Evolutionary conservation across 2,888 invertebrate species (phyloP).

Genomic region (Pristionchus maxplancki): DNA sequence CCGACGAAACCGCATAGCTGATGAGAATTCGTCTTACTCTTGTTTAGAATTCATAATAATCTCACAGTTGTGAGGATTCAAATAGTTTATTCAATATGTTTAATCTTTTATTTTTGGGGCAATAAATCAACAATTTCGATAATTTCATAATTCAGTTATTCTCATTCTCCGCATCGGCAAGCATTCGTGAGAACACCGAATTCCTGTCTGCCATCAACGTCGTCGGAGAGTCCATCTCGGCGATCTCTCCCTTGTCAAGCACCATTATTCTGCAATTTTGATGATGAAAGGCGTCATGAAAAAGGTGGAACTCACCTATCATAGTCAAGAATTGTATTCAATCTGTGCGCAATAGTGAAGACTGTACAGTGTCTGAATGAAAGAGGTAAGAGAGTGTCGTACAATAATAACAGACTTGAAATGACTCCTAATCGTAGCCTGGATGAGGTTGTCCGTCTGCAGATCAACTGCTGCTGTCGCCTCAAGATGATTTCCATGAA

Average conservation of each 20-base stretch:
- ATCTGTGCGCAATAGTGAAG: conserved; percentile 48
- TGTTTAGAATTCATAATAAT: too few relatives aligned
- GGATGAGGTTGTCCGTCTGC: conserved; percentile 49
- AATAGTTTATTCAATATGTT: too few relatives aligned
- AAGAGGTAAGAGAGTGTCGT: background rate
- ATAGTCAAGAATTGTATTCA: conserved; percentile 52
- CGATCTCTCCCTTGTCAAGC: conserved; percentile 78
- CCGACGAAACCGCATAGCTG: too few relatives aligned
- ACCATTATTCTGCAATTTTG: conserved; percentile 78
- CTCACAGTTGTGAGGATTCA: too few relatives aligned
- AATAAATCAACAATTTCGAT: background rate
- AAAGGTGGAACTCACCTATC: conserved; percentile 14
- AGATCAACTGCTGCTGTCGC: conserved; percentile 52
- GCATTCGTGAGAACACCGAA: conserved; percentile 79
- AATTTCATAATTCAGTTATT: conserved; percentile 29
- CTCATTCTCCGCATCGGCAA: conserved; percentile 77
- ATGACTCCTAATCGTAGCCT: conserved; percentile 42
- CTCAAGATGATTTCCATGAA: too few relatives aligned
- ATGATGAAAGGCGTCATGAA: background rate
- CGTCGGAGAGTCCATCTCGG: conserved; percentile 79
- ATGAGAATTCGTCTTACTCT: too few relatives aligned
- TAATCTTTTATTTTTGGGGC: too few relatives aligned
- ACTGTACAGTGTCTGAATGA: conserved; percentile 44
- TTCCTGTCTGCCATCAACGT: conserved; percentile 76
- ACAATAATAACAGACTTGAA: conserved; percentile 24